Base-by-base conservation (phyloP, 2,113 vertebrate species). In the Clarias batrachus region DNA sequence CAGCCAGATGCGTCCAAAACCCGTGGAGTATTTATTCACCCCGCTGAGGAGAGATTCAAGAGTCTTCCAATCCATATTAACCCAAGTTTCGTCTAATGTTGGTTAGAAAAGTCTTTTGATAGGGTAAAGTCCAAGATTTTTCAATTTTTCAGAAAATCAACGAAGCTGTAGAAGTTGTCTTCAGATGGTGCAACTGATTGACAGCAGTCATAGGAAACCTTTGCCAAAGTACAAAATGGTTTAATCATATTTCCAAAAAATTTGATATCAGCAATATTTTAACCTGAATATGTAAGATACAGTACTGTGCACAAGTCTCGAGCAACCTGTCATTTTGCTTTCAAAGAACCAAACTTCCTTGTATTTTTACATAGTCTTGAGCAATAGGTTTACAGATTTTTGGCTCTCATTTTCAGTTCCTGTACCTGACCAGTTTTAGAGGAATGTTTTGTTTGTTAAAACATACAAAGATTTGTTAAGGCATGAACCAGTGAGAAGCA, bases 21-120 rank as follows among this genome's bases (percentile, higher is more conserved):
- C 94, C 0, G 96, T 97, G 80, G 96, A 96, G 91, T 96, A 96
- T 89, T 96, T 96, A 91, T 96, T 96, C 37, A 95, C 95, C 1
- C 96, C 95, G 0, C 94, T 96, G 21, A 97, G 94, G 48, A 96
- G 88, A 27, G 85, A 92, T 87, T 95, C 91, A 0, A 96, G 92
- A 77, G 89, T 93, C 0, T 90, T 93, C 96, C 96, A 96, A 89
- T 96, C 96, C 96, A 96, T 97, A 16, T 41, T 16, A 68, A 21
- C 23, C 14, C n/a, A 54, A n/a, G 59, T 41, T 62, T 63, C n/a
- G 41, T 66, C 48, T 52, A 57, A 12, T 27, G 16, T 10, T 14
- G 63, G 13, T 86, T 62, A 19, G 11, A 27, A 41, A 71, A 70
- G 62, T 33, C 37, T 27, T 30, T 27, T 30, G 25, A 48, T 33